These are phyloP conservation scores for Drosophila asahinai DNA, from an alignment of 1,140 invertebrate genomes.

Conservation along the genomic window DNA sequence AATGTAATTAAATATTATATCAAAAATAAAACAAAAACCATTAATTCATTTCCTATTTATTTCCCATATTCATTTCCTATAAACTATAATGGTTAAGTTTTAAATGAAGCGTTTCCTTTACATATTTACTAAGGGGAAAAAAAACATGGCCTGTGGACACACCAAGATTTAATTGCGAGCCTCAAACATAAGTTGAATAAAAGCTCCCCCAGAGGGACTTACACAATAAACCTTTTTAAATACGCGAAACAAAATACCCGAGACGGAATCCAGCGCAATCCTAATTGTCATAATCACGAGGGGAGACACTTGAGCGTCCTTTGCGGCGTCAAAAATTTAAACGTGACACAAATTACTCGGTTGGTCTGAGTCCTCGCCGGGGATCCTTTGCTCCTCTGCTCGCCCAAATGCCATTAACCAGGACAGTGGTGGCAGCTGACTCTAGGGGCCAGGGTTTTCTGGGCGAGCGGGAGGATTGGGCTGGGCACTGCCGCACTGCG, in stretches of 20 bases:
- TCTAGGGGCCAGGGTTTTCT: neutral
- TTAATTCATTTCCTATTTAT: neutral
- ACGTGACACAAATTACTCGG: slow-evolving; percentile 78
- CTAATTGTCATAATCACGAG: slow-evolving; percentile 76
- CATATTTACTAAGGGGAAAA: neutral
- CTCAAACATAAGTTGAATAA: slow-evolving; percentile 33
- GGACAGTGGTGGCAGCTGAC: slow-evolving; percentile 25
- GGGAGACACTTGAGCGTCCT: slow-evolving; percentile 55
- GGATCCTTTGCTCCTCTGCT: slow-evolving; percentile 19
- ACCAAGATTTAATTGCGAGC: slow-evolving; percentile 18
- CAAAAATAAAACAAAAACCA: neutral
- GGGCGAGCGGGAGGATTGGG: slow-evolving; percentile 5
- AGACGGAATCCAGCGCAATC: slow-evolving; percentile 51
- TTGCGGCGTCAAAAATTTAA: slow-evolving; percentile 79
- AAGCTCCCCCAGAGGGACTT: slow-evolving; percentile 30
- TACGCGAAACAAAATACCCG: slow-evolving; percentile 32
- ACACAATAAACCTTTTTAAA: slow-evolving; percentile 63
- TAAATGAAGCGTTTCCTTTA: neutral
- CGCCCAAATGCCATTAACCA: slow-evolving; percentile 65
- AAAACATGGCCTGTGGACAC: neutral
- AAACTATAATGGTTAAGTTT: neutral
- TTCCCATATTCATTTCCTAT: too few species aligned
- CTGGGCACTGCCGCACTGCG: slow-evolving; percentile 61
- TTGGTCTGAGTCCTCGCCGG: slow-evolving; percentile 31
- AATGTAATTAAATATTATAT: neutral